Evolutionary conservation across 2,113 vertebrate genomes (phyloP), one percentile per base, ranked within the genome.

Genomic region (Pteruthius melanotis): DNA sequence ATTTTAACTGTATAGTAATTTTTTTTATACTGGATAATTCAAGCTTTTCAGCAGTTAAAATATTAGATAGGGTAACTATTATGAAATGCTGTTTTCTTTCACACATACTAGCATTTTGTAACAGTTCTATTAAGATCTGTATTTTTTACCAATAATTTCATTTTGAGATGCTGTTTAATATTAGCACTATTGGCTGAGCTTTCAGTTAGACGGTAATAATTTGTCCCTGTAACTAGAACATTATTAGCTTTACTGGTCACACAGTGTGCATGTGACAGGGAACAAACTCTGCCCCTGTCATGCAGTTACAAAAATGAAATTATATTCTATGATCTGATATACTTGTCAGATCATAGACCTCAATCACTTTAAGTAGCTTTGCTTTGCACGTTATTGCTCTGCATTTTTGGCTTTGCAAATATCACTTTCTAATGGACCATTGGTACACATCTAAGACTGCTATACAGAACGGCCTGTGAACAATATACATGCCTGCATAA

Each of bases 341-440:
- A 44, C 21, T 47, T n/a, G 10, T 54, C 45, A 69, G 49, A 37
- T 44, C 23, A 40, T 3, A 78, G 52, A 31, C 11, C 18, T 72
- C 9, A 16, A 27, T 70, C 14, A 6, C 26, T 70, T 60, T 17
- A 60, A 44, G 27, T 69, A 0, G 0, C n/a, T 49, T 71, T 37
- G 15, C n/a, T 72, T 23, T 69, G 35, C 22, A 7, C 2, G 2
- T 31, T 37, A 31, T 5, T 60, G 24, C 31, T 42, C 15, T 60
- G 31, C 23, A 11, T n/a, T 84, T 95, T 60, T 15, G 8, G n/a
- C 19, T 39, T 63, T 60, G 27, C 78, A 39, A 47, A 5, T 53
- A 15, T n/a, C 15, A 3, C 35, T 85, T 90, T 69, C 49, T 53
- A 28, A 39, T 26, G 33, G 50, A 30, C 14, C 39, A 47, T 21